Percentiles rank a stretch among this genome's conserved stretches.
Evolutionary conservation across 2,888 invertebrate species (phyloP).

Genomic region (Lasioglossum oenotherae): DNA sequence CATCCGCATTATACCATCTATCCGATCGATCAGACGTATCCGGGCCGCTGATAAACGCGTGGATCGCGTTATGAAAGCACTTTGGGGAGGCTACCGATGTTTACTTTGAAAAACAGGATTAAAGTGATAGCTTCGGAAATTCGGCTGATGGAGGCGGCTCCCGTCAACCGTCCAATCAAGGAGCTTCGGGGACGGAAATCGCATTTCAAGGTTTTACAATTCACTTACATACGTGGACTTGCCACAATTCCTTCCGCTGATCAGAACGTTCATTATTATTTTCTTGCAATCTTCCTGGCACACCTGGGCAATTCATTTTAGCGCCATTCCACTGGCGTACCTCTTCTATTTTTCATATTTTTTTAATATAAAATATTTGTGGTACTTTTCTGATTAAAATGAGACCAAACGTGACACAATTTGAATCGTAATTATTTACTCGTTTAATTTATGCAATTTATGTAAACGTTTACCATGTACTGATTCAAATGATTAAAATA

Average conservation of each 20-base stretch:
- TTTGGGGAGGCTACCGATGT: constrained; percentile 56
- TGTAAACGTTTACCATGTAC: no score
- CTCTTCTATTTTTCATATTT: background rate
- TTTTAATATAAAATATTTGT: background rate
- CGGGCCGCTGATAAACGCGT: constrained; percentile 66
- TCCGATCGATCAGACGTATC: constrained; percentile 66
- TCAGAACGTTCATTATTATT: background rate
- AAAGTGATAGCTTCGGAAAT: constrained; percentile 58
- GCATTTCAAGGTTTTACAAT: background rate
- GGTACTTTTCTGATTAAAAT: no score
- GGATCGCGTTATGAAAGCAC: constrained; percentile 65
- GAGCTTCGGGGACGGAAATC: background rate
- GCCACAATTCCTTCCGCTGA: background rate
- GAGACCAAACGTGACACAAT: no score
- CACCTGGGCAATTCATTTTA: background rate
- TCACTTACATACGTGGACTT: background rate
- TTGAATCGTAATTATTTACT: no score
- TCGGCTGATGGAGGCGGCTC: constrained; percentile 47
- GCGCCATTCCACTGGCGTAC: background rate
- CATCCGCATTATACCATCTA: constrained; percentile 65
- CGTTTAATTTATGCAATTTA: no score
- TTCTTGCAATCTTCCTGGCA: background rate
- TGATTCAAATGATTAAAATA: no score
- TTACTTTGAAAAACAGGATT: constrained; percentile 68
- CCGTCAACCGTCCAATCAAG: background rate